A percentile compares a stretch with the other conserved stretches of the same genome.
phyloP scores from a whole-genome alignment of 2,888 invertebrate genomes.

The Leptopilina drosophilae region DNA sequence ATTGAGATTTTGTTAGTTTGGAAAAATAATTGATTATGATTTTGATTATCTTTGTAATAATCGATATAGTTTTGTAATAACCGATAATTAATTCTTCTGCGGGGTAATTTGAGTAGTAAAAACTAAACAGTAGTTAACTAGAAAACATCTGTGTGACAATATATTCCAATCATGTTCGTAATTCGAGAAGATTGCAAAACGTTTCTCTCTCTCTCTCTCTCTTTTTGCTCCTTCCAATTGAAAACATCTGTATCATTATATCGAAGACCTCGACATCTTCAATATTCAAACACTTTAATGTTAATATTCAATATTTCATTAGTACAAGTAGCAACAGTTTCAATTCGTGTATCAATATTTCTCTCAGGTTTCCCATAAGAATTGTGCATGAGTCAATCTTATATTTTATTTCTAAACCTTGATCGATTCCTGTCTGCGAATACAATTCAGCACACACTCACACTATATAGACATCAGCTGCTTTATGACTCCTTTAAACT shows the following conservation, averaged over 20 bases:
- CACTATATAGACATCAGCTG: constrained; percentile 1
- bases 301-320: background rate
- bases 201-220: background rate
- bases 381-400: background rate
- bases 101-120: no score
- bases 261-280: background rate
- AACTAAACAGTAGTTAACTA: background rate
- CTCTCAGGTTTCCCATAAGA: background rate
- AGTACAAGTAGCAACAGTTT: background rate
- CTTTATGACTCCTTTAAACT: constrained; percentile 16
- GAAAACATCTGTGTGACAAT: background rate
- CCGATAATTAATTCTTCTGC: no score
- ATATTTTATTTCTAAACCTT: constrained; percentile 20
- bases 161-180: background rate
- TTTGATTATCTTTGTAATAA: no score
- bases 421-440: constrained; percentile 17
- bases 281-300: background rate
- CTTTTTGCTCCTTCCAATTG: background rate
- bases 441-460: background rate
- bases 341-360: constrained; percentile 2
- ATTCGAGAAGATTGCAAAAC: constrained; percentile 19
- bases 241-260: constrained; percentile 35
- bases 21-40: no score
- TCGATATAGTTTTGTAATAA: no score
- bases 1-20: no score